Base-by-base conservation (phyloP, 1,140 invertebrate genomes). In the Trinorchestia longiramus region DNA sequence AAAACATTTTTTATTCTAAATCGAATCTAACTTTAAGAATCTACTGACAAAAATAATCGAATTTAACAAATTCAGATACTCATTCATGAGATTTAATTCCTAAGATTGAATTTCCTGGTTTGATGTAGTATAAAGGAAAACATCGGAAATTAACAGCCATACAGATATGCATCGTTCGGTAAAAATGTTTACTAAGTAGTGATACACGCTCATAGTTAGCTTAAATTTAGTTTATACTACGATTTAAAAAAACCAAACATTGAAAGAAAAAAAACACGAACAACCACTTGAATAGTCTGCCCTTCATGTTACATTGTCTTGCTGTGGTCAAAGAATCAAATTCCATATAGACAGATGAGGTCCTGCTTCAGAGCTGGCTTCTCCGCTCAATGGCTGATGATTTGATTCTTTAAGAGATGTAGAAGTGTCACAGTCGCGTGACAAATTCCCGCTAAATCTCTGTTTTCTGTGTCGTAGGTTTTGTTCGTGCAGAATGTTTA, bases 331-430 rank as follows among this genome's bases (percentile, higher is more conserved):
- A 11, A 77, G 62, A 77, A 77, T 77, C 62, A 3, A 77, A 77
- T 77, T 53, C 11, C 28, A 36, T 36, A 77, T 77, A 77, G 62
- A 36, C 62, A 77, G 62, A 77, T 53, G 62, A 77, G 62, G 62
- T 77, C 62, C 62, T 77, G 15, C 62, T 77, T 77, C 62, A 77
- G 62, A 77, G 62, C 62, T 53, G 62, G 15, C 62, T 77, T 77
- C 62, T 77, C 62, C 1, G 88, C n/a, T 90, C 88, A 90, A 90
- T 41, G 43, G 43, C 88, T 43, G 44, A 45, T 94, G 92, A 91
- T 47, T 94, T 45, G 92, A 94, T 94, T 94, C 92, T 94, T 94
- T 45, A 94, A 94, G 43, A 94, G 92, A 94, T 94, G 92, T 94
- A 45, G 92, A 94, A 47, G 92, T 94, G 92, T 94, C 92, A 94